These are phyloP conservation scores for Cerastis rubricosa DNA, from an alignment of 2,888 invertebrate genomes.

Conservation along the genomic window DNA sequence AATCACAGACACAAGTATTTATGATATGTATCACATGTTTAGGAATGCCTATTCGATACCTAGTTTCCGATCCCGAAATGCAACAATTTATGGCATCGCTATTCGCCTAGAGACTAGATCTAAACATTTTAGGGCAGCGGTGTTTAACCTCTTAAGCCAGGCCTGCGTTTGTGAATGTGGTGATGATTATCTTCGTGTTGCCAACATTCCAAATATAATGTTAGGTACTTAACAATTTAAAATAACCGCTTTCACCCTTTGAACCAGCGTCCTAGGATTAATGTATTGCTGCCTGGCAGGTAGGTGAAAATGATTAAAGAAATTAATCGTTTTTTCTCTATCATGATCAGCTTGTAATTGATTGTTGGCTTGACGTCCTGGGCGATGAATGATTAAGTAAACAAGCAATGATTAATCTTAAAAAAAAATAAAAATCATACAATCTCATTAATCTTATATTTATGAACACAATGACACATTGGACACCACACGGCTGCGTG, in stretches of 20 bases:
- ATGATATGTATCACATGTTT: neutral
- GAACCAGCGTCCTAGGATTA: neutral
- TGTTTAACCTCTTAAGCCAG: neutral
- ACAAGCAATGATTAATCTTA: slow-evolving; percentile 14
- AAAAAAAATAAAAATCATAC: slow-evolving; percentile 21
- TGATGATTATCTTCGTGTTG: neutral
- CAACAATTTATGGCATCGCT: neutral
- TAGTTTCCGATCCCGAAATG: neutral
- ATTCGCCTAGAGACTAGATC: neutral
- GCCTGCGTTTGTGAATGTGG: neutral
- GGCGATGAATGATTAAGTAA: neutral
- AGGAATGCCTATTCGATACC: neutral
- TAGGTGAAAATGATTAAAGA: neutral
- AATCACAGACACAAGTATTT: neutral
- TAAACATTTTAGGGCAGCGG: neutral
- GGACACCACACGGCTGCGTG: slow-evolving; percentile 41
- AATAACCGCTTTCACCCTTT: neutral
- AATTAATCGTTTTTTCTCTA: slow-evolving; percentile 26
- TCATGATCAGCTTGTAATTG: neutral
- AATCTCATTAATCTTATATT: slow-evolving; percentile 38
- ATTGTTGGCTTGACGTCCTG: slow-evolving; percentile 4
- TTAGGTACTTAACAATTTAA: neutral
- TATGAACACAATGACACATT: slow-evolving; percentile 25
- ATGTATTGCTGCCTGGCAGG: neutral
- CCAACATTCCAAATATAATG: neutral